Evolutionary conservation across 1,140 invertebrate species (phyloP), one percentile per base, ranked within the genome.

Genomic region (Drosophila tani): DNA sequence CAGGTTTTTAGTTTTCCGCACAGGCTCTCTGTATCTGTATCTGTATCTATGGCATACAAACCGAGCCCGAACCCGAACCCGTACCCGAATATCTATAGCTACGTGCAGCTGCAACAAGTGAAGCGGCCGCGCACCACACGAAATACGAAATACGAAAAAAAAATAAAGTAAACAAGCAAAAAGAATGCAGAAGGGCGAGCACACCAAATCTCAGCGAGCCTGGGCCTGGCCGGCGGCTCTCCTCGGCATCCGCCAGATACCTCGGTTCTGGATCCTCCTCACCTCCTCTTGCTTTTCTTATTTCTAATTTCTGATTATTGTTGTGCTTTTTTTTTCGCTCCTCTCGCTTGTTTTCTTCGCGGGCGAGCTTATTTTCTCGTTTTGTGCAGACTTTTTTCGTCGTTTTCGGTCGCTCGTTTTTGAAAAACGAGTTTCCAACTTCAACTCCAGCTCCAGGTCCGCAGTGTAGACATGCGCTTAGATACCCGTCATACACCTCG

Each of bases 401-500:
- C 58, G 58, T 66, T 57, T 79, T 64, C 35, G 63, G 57, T 57
- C 58, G 38, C 63, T 67, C 43, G 59, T 67, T 86, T 82, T 77
- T 71, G 69, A 81, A 75, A 90, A 91, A 91, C 86, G 80, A 91
- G 86, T 91, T 91, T 86, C 63, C 86, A 91, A 86, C 79, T 91
- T 69, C 66, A 91, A 82, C 75, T 90, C 38, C 65, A 41, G 53
- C 50, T 56, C 62, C 50, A 56, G 71, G 62, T 80, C 43, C 35
- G 53, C 64, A 60, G 43, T 53, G 63, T 86, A 79, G 81, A 88
- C 65, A 49, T 90, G 85, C 86, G 85, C 86, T 82, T 90, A 91
- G 86, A 91, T 91, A 91, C 35, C 53, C 35, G 35, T 40, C 53
- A 35, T 8, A 51, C 51, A 55, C 83, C 75, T 91, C 85, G 57